Base-by-base conservation (phyloP, 2,888 invertebrate species). In the Hypercompe scribonia region DNA sequence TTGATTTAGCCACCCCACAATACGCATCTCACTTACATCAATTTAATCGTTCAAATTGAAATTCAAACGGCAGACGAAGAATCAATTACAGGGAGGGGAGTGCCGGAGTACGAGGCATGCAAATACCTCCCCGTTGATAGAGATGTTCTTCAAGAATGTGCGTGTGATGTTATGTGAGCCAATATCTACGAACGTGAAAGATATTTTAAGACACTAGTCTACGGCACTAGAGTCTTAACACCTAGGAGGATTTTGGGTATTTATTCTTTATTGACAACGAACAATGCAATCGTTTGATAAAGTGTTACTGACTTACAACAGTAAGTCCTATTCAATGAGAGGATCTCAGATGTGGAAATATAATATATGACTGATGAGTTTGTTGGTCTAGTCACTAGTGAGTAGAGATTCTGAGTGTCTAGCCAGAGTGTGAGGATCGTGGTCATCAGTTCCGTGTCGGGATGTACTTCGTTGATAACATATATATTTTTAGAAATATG, bases 81-180 rank as follows among this genome's bases (percentile, higher is more conserved):
- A 94, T 94, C 94, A 94, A 94, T 94, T 94, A 94, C 92, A 81
- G 86, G 83, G 77, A 85, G 84, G 74, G 93, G 92, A 33, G 28
- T 42, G n/a, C 33, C 50, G 69, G 90, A 84, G 58, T 68, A 68
- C 75, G 81, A 74, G 87, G 89, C 90, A 94, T 94, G 94, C 94
- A 94, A 94, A 94, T 95, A 89, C 87, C 90, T 87, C 90, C 89
- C 89, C 86, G 86, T 80, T 91, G 94, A 93, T 94, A 93, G 94
- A 94, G 94, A 92, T 93, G 94, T 95, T 70, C 92, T 91, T 90
- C 88, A 91, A 93, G 94, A 95, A 95, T 95, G 92, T 93, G 95
- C 92, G 91, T 95, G 95, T 94, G 94, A 92, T 91, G 92, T 89
- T 94, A 95, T 95, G 94, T 89, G 89, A 88, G 88, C 90, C 93